Percentiles rank a stretch among this genome's conserved stretches.
These are phyloP conservation scores for Columba janthina DNA, from an alignment of 2,113 vertebrate species.

Conservation along the genomic window DNA sequence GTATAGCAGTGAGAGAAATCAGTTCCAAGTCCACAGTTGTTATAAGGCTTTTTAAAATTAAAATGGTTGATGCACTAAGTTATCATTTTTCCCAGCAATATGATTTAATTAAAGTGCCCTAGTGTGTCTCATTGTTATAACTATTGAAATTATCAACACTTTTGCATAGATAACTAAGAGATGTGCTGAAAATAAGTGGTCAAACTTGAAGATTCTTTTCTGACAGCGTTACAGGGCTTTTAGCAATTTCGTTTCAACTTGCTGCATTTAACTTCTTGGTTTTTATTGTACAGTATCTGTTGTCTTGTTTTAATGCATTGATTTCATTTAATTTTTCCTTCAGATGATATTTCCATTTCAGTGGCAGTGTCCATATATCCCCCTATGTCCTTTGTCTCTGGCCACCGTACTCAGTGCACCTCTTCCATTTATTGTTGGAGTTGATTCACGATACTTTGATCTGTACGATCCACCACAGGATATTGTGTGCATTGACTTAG, in stretches of 20 bases:
- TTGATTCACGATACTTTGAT: conserved; percentile 98
- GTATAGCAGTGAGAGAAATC: neutral
- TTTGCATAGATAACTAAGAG: neutral
- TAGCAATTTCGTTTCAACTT: neutral
- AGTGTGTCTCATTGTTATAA: neutral
- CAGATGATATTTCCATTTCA: conserved; percentile 99
- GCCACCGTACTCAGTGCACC: conserved; percentile 94
- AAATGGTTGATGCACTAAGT: neutral
- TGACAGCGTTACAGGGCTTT: neutral
- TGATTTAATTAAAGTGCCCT: neutral
- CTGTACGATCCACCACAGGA: conserved; percentile 96
- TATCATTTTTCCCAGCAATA: neutral
- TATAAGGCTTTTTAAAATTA: neutral
- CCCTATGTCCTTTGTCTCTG: conserved; percentile 93
- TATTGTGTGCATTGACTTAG: conserved; percentile 97
- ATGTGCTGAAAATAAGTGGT: neutral
- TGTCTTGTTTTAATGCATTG: conserved; percentile 32
- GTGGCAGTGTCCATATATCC: conserved; percentile 98
- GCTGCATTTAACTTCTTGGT: neutral
- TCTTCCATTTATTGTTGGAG: conserved; percentile 93
- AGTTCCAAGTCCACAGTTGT: neutral
- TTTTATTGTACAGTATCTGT: neutral
- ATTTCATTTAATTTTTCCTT: conserved; percentile 60
- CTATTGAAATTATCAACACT: neutral
- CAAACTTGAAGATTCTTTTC: neutral